Percentiles rank a stretch among this genome's conserved stretches.
These are phyloP conservation scores for Sciurus carolinensis DNA, from an alignment of 2,797 vertebrate species.

Conservation along the genomic window DNA sequence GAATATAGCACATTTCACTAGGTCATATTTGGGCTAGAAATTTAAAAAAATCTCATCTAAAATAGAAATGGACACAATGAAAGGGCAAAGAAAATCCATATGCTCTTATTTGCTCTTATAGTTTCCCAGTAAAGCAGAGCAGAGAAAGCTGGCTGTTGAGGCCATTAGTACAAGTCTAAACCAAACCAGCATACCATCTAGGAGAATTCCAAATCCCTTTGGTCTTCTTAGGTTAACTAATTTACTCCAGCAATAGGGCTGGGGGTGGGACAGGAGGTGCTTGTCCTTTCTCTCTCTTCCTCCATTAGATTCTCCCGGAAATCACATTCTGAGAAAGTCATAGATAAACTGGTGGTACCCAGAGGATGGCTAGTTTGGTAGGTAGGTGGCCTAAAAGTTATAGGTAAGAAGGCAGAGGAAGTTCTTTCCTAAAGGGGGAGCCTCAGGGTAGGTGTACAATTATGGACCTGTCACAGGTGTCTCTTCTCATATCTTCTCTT, in stretches of 20 bases:
- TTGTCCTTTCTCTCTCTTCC: neutral
- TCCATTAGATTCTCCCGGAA: neutral
- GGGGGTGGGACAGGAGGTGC: neutral
- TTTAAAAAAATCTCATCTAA: slow-evolving; percentile 5
- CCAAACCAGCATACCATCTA: neutral
- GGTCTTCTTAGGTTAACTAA: neutral
- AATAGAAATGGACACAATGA: slow-evolving; percentile 56
- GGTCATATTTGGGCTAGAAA: slow-evolving; percentile 59
- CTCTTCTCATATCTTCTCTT: neutral
- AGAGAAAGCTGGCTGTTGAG: neutral
- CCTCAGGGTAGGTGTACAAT: neutral
- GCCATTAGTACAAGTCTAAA: fast-evolving
- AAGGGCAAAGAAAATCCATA: neutral
- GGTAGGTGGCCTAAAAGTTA: neutral
- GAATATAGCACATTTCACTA: slow-evolving; percentile 54
- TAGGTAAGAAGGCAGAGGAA: neutral
- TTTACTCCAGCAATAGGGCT: neutral
- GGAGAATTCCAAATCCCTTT: neutral
- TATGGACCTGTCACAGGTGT: neutral
- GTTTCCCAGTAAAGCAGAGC: neutral
- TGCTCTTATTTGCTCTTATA: neutral
- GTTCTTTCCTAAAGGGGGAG: neutral
- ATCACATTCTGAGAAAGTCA: neutral
- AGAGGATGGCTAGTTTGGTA: neutral
- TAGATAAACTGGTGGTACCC: neutral